Evolutionary conservation across 1,140 invertebrate genomes (phyloP).

Genomic region (Rhopalosiphum padi): DNA sequence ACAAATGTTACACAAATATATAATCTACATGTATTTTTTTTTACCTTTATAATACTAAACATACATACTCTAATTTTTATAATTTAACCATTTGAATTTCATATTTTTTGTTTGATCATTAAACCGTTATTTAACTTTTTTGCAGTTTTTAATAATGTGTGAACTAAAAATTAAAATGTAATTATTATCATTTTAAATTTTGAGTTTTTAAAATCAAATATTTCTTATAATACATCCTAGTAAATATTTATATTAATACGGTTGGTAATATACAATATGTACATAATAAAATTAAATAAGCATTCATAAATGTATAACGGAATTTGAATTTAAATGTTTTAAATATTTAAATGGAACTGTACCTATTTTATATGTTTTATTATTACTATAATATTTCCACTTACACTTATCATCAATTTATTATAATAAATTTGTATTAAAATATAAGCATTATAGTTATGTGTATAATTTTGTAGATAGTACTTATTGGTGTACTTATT

Average conservation of each 20-base stretch:
- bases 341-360: neutral
- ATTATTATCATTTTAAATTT: no score
- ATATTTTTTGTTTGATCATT: neutral
- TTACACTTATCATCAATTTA: neutral
- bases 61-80: no score
- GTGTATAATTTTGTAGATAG: neutral
- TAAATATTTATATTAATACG: neutral
- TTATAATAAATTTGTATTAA: neutral
- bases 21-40: no score
- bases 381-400: no score
- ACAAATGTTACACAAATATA: no score
- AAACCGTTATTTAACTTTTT: neutral
- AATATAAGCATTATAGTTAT: neutral
- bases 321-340: neutral
- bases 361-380: neutral
- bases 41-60: no score
- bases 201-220: no score
- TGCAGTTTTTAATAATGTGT: neutral
- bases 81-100: neutral
- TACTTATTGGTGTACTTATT: neutral
- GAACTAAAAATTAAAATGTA: neutral
- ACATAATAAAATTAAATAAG: neutral
- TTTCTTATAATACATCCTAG: no score
- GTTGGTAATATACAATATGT: neutral
- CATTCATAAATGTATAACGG: neutral